A percentile compares a stretch with the other conserved stretches of the same genome.
phyloP scores from a whole-genome alignment of 2,113 vertebrate genomes.

The Ctenodactylus gundi region DNA sequence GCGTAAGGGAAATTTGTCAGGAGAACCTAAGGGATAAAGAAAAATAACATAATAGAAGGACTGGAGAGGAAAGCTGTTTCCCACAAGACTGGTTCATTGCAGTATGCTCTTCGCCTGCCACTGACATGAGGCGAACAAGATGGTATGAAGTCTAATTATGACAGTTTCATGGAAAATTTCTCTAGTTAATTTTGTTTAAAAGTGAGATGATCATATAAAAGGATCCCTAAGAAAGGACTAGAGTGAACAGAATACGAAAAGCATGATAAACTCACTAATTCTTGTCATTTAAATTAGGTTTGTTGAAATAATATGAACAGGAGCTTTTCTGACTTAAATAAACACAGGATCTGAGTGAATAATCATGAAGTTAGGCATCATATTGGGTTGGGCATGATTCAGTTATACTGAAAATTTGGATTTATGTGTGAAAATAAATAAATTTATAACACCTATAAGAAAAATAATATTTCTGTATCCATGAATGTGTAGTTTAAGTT shows the following conservation, averaged over 20 bases:
- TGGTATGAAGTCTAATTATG: slow-evolving; percentile 32
- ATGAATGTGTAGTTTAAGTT: slow-evolving; percentile 21
- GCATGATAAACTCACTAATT: background rate
- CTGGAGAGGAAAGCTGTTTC: background rate
- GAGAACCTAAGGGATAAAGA: background rate
- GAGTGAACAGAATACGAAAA: slow-evolving; percentile 26
- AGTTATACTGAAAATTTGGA: slow-evolving; percentile 31
- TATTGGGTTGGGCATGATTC: background rate
- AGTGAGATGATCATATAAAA: slow-evolving; percentile 64
- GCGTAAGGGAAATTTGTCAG: background rate
- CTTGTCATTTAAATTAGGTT: background rate
- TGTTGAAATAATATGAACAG: background rate
- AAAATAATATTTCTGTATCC: background rate
- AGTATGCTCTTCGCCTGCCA: slow-evolving; percentile 9
- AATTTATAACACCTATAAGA: slow-evolving; percentile 35
- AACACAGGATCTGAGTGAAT: background rate
- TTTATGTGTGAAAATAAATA: background rate
- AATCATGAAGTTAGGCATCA: background rate
- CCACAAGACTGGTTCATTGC: background rate
- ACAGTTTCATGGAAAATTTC: slow-evolving; percentile 49
- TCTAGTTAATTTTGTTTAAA: slow-evolving; percentile 65
- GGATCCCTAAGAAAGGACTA: background rate
- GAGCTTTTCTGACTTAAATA: background rate
- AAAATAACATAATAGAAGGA: background rate
- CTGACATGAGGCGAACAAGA: slow-evolving; percentile 2